Conservation (phyloP, 2,888 invertebrate genomes). For the Drosophila mayaguana region DNA sequence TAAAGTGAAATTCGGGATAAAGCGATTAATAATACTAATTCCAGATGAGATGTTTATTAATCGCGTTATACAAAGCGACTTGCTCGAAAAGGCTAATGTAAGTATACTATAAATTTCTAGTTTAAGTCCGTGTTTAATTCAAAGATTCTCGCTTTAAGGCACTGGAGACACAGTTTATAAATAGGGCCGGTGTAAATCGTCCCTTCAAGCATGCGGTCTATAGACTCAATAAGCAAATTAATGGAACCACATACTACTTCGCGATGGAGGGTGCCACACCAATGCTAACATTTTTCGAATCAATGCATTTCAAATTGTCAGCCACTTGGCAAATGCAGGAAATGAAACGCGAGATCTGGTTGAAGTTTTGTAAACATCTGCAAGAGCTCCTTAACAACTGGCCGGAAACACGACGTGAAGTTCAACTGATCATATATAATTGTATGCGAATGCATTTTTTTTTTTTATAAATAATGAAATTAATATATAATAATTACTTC, state of each 20-base stretch:
- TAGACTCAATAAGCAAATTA: slow-evolving; percentile 61
- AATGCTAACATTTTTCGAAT: slow-evolving; percentile 80
- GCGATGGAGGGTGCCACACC: slow-evolving; percentile 83
- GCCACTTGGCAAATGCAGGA: slow-evolving; percentile 76
- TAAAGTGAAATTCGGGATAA: slow-evolving; percentile 69
- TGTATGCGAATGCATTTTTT: slow-evolving; percentile 56
- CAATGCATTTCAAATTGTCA: slow-evolving; percentile 66
- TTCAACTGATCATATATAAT: slow-evolving; percentile 76
- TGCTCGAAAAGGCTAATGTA: slow-evolving; percentile 69
- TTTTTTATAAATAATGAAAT: not conserved
- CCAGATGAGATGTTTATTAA: slow-evolving; percentile 78
- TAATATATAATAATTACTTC: slow-evolving; percentile 9
- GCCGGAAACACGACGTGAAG: slow-evolving; percentile 75
- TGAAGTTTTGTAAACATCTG: slow-evolving; percentile 78
- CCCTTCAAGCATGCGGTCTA: slow-evolving; percentile 81
- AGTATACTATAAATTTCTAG: not conserved
- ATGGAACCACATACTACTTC: slow-evolving; percentile 74
- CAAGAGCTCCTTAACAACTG: slow-evolving; percentile 65
- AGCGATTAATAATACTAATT: slow-evolving; percentile 78
- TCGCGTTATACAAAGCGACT: slow-evolving; percentile 67
- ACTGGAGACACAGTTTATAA: slow-evolving; percentile 61
- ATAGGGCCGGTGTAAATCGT: slow-evolving; percentile 81
- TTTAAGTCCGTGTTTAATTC: too few relatives aligned
- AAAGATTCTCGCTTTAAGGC: slow-evolving; percentile 49
- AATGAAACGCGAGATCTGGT: slow-evolving; percentile 79